These are phyloP conservation scores for Neogale vison DNA, from an alignment of 2,113 vertebrate species.

Conservation along the genomic window DNA sequence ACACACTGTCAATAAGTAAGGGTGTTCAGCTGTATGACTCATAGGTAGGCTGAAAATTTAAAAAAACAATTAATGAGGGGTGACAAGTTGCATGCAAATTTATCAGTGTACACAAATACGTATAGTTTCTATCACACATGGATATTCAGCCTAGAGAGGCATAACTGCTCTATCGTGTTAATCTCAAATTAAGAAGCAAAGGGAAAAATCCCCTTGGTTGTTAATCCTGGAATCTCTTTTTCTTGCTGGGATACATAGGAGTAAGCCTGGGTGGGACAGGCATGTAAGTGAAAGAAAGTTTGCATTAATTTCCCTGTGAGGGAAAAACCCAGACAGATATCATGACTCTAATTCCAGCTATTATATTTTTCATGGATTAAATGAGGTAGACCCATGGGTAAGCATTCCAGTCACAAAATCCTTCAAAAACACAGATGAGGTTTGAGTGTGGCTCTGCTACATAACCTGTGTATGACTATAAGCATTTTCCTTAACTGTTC, in stretches of 20 bases:
- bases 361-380: background rate
- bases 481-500: background rate
- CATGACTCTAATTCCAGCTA: background rate
- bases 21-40: background rate
- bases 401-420: background rate
- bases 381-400: background rate
- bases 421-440: background rate
- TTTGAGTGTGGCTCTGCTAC: background rate
- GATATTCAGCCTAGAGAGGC: background rate
- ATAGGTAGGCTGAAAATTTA: background rate
- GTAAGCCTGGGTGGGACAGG: background rate
- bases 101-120: background rate
- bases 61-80: too few relatives aligned
- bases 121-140: background rate
- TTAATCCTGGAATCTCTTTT: background rate
- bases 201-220: background rate
- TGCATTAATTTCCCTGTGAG: background rate
- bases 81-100: background rate
- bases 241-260: background rate
- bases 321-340: background rate
- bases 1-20: background rate
- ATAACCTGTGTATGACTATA: background rate
- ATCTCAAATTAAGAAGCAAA: background rate
- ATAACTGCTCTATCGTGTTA: background rate
- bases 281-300: background rate